A percentile compares a stretch with the other conserved stretches of the same genome.
These are phyloP conservation scores for Montipora efflorescens DNA, from an alignment of 64 coral and sea anemone species.

Conservation along the genomic window DNA sequence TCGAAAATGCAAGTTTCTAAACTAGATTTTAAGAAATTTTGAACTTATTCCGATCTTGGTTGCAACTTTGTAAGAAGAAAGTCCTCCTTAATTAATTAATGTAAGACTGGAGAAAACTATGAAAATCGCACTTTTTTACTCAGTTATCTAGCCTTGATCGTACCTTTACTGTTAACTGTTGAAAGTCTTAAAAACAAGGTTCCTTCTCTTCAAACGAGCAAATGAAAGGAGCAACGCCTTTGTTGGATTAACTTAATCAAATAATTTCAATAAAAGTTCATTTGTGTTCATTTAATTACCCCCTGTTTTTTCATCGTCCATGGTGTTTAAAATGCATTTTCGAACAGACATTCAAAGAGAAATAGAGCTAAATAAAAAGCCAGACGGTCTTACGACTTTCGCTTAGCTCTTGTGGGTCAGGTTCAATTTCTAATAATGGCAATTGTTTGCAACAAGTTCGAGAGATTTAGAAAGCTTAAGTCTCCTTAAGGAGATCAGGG, in stretches of 20 bases:
- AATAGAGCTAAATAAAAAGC: not conserved
- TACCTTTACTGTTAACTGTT: too few relatives aligned
- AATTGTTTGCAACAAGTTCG: not conserved
- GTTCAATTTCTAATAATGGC: not conserved
- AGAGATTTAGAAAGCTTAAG: not conserved
- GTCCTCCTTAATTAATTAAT: too few relatives aligned
- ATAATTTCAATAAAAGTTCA: not conserved
- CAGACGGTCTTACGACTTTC: not conserved
- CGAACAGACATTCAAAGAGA: not conserved
- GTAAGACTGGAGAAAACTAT: too few relatives aligned
- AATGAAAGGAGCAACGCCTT: not conserved
- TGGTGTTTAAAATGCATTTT: too few relatives aligned
- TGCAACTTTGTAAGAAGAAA: not conserved
- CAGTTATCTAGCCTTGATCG: too few relatives aligned
- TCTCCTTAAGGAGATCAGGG: not conserved
- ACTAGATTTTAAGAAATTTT: not conserved
- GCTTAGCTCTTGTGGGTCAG: not conserved
- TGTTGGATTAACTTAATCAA: not conserved
- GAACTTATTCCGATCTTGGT: too few relatives aligned
- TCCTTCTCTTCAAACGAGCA: not conserved
- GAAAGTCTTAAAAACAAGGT: too few relatives aligned
- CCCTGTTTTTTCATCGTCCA: too few relatives aligned
- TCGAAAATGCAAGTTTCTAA: not conserved
- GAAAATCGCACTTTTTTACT: too few relatives aligned
- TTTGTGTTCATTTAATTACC: not conserved